phyloP scores from a whole-genome alignment of 2,113 vertebrate genomes.

The Elaphurus davidianus region DNA sequence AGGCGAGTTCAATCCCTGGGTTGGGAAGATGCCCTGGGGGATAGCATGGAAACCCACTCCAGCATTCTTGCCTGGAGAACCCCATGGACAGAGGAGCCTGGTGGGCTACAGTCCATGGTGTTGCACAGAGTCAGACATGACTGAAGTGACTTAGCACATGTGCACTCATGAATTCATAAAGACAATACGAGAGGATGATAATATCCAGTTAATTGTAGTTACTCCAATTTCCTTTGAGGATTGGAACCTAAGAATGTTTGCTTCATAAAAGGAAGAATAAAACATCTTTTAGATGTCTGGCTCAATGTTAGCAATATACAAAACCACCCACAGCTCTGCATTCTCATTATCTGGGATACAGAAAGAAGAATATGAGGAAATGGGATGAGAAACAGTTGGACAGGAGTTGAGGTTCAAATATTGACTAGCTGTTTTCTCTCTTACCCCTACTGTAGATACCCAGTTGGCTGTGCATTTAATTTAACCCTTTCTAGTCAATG shows the following conservation, averaged over 20 bases:
- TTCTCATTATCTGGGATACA: not conserved
- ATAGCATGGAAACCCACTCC: not conserved
- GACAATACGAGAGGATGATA: not conserved
- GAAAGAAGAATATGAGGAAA: conserved; percentile 16
- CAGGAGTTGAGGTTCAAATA: not conserved
- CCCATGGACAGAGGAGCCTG: not conserved
- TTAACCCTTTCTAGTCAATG: not conserved
- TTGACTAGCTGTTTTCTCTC: not conserved
- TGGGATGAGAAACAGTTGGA: not conserved
- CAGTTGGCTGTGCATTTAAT: not conserved
- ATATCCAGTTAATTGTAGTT: not conserved
- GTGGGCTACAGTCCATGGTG: not conserved
- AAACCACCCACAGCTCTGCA: not conserved
- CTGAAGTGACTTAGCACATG: not conserved
- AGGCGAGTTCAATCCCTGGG: not conserved
- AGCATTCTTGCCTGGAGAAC: not conserved
- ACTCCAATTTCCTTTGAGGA: not conserved
- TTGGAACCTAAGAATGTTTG: conserved; percentile 9
- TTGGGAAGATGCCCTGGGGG: not conserved
- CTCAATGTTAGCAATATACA: not conserved
- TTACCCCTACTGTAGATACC: not conserved
- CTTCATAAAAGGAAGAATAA: not conserved
- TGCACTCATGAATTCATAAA: not conserved
- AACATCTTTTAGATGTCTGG: not conserved
- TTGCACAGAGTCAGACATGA: not conserved